Conservation (phyloP, 1,140 invertebrate species). For the Camponotus floridanus region DNA sequence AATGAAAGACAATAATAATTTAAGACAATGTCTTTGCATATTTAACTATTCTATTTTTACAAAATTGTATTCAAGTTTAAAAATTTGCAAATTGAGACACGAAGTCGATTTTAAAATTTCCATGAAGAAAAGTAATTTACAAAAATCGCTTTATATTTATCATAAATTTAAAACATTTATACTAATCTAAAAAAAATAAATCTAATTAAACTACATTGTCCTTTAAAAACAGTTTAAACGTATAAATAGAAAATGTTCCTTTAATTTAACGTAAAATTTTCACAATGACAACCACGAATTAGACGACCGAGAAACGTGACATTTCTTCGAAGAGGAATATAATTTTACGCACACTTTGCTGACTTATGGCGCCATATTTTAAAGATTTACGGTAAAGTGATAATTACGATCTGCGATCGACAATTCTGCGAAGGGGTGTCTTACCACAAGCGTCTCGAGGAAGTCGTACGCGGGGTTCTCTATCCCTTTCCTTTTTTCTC, state of each 20-base stretch:
- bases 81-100: not conserved
- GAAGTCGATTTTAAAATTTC: not conserved
- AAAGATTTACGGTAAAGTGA: not conserved
- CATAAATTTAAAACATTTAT: not conserved
- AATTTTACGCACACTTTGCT: not conserved
- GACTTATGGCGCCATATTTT: constrained; percentile 11
- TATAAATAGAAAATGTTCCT: too few relatives aligned
- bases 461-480: not conserved
- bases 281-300: not conserved
- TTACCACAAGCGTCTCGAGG: not conserved
- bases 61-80: not conserved
- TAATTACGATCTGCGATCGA: not conserved
- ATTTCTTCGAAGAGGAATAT: not conserved
- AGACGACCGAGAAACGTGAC: not conserved
- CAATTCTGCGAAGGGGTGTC: not conserved
- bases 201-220: too few relatives aligned
- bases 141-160: not conserved
- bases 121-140: not conserved
- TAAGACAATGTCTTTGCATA: not conserved
- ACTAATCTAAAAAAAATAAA: too few relatives aligned
- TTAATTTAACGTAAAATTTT: too few relatives aligned
- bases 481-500: not conserved
- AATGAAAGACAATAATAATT: constrained; percentile 12
- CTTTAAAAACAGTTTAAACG: too few relatives aligned
- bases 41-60: not conserved